A percentile compares a stretch with the other conserved stretches of the same genome.
phyloP scores from a whole-genome alignment of 2,888 invertebrate genomes.

The Linyphia triangularis region DNA sequence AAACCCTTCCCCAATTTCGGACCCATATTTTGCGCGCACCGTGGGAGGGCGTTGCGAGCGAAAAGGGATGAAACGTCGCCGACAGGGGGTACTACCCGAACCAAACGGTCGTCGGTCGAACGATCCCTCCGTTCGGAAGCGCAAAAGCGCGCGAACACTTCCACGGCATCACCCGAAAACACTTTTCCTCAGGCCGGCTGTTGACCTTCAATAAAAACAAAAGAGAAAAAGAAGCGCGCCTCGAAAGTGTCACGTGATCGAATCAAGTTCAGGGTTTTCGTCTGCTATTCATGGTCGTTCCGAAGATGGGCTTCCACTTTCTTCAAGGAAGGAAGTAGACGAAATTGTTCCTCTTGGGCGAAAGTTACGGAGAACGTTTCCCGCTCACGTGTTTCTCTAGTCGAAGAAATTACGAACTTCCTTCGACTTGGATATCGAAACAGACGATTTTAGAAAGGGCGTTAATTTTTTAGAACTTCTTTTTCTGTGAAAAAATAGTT shows the following conservation, averaged over 20 bases:
- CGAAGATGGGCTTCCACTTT: slow-evolving; percentile 59
- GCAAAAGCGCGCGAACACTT: slow-evolving; percentile 8
- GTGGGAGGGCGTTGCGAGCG: slow-evolving; percentile 66
- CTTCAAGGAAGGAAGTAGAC: slow-evolving; percentile 53
- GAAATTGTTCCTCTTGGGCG: background rate
- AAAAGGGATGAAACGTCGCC: slow-evolving; percentile 32
- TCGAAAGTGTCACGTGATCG: slow-evolving; percentile 50
- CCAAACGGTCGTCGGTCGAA: slow-evolving; percentile 44
- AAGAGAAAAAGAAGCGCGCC: slow-evolving; percentile 36
- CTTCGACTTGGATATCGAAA: background rate
- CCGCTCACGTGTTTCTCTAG: slow-evolving; percentile 25
- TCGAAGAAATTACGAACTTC: background rate
- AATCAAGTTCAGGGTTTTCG: slow-evolving; percentile 64
- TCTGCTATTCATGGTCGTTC: slow-evolving; percentile 46
- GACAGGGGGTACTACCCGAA: slow-evolving; percentile 3
- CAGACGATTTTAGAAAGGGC: too few relatives aligned
- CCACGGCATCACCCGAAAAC: slow-evolving; percentile 1
- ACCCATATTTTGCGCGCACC: slow-evolving; percentile 56
- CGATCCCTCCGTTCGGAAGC: slow-evolving; percentile 6
- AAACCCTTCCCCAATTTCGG: background rate
- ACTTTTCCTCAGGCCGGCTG: slow-evolving; percentile 61
- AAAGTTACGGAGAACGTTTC: slow-evolving; percentile 10
- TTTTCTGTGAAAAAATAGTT: too few relatives aligned
- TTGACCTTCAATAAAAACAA: slow-evolving; percentile 63
- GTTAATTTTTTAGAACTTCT: too few relatives aligned